These are phyloP conservation scores for Camptogramma bilineatum DNA, from an alignment of 2,888 invertebrate genomes.

Conservation along the genomic window DNA sequence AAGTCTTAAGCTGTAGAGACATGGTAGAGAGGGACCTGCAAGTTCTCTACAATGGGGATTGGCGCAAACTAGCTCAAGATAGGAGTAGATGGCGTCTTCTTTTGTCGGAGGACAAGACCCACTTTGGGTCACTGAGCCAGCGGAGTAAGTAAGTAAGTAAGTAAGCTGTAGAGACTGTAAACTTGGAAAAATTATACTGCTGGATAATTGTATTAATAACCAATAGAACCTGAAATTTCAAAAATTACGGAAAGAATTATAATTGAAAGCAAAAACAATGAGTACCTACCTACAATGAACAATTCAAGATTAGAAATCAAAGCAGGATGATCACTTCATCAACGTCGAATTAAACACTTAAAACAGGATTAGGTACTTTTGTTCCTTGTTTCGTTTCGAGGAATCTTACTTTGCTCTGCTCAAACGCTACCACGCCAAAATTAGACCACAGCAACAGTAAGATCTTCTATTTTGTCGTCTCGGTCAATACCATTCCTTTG, in stretches of 20 bases:
- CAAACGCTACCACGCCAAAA: conserved; percentile 45
- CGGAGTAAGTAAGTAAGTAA: no score
- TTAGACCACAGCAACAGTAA: conserved; percentile 44
- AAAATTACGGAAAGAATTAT: not conserved
- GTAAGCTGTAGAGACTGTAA: no score
- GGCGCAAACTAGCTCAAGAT: no score
- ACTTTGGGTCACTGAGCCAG: no score
- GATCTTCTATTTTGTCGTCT: conserved; percentile 65
- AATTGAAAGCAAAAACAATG: not conserved
- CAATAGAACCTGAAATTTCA: not conserved
- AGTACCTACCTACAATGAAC: conserved; percentile 23
- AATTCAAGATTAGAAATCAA: not conserved
- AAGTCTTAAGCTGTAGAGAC: no score
- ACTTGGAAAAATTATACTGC: no score
- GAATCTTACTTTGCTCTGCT: conserved; percentile 28
- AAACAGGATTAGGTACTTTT: conserved; percentile 28
- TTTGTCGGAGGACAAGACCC: no score
- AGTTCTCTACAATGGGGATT: no score
- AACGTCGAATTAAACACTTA: conserved; percentile 8
- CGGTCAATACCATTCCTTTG: conserved; percentile 65
- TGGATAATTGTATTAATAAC: no score
- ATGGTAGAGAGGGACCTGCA: no score
- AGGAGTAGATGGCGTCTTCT: no score
- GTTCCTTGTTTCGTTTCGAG: conserved; percentile 25
- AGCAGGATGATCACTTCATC: conserved; percentile 10